A percentile compares a stretch with the other conserved stretches of the same genome.
phyloP scores from a whole-genome alignment of 2,113 vertebrate genomes.

The Scytalopus superciliaris region DNA sequence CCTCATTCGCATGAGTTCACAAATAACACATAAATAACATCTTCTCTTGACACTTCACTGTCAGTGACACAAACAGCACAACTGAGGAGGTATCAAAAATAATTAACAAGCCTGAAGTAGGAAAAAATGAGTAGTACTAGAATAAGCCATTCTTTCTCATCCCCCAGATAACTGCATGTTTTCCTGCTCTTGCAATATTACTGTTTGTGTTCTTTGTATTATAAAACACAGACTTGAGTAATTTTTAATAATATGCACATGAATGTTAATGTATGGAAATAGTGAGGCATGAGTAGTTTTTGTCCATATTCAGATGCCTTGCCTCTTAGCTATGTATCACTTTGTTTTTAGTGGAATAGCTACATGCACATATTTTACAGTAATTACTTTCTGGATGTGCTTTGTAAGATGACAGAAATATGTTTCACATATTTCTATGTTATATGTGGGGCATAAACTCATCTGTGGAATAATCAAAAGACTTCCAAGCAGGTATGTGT shows the following conservation, averaged over 20 bases:
- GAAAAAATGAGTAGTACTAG: background rate
- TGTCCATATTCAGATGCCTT: conserved; percentile 28
- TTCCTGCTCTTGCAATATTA: background rate
- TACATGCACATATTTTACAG: conserved; percentile 72
- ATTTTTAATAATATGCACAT: conserved; percentile 63
- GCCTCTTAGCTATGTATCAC: conserved; percentile 58
- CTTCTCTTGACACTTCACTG: background rate
- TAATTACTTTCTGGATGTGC: conserved; percentile 75
- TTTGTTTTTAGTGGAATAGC: conserved; percentile 60
- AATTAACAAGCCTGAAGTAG: conserved; percentile 28
- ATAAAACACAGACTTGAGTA: conserved; percentile 22
- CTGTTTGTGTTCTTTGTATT: conserved; percentile 38
- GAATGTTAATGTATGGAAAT: conserved; percentile 72
- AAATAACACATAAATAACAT: conserved; percentile 48
- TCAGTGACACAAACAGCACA: background rate
- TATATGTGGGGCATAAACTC: conserved; percentile 70
- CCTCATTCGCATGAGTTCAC: conserved; percentile 61
- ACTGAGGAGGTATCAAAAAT: background rate
- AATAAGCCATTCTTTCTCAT: background rate
- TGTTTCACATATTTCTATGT: conserved; percentile 63
- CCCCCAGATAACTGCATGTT: background rate
- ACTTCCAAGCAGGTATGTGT: conserved; percentile 61
- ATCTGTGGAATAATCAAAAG: conserved; percentile 73
- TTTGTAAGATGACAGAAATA: conserved; percentile 76
- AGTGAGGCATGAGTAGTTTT: conserved; percentile 1